These are phyloP conservation scores for Tenthredo mesomela DNA, from an alignment of 2,888 invertebrate species.

Conservation along the genomic window DNA sequence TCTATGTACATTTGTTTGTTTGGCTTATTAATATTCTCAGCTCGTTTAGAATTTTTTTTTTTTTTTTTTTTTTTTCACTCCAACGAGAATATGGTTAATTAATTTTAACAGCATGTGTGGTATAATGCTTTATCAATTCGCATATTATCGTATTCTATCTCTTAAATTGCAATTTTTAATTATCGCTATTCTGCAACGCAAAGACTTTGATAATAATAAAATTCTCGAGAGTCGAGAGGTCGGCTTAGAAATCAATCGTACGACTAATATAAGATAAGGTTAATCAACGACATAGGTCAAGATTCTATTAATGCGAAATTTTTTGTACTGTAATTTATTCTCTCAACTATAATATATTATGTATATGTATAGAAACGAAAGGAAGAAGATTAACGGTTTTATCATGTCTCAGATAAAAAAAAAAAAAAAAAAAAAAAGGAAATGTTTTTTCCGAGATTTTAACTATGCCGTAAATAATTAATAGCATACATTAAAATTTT, in stretches of 20 bases:
- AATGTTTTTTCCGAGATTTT: neutral
- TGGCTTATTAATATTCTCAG: too few species aligned
- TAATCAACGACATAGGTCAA: constrained; percentile 2
- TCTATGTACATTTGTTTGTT: neutral
- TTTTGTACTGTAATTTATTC: neutral
- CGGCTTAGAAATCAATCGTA: constrained; percentile 34
- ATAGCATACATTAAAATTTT: neutral
- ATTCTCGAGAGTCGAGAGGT: constrained; percentile 31
- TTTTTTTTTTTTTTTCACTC: neutral
- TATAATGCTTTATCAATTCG: neutral
- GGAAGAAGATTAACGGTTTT: neutral
- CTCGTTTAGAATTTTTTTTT: neutral
- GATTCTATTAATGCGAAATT: neutral
- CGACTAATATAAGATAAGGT: constrained; percentile 31
- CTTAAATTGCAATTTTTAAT: neutral
- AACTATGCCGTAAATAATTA: neutral
- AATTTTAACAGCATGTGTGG: neutral
- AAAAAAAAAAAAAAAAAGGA: neutral
- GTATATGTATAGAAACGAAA: neutral
- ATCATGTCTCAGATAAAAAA: neutral
- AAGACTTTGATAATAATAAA: neutral
- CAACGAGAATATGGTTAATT: neutral
- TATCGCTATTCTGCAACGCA: neutral
- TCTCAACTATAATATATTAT: neutral
- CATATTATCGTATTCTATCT: neutral